Evolutionary conservation across 2,888 invertebrate species (phyloP), one percentile per base, ranked within the genome.

Genomic region (Antheraea yamamai): DNA sequence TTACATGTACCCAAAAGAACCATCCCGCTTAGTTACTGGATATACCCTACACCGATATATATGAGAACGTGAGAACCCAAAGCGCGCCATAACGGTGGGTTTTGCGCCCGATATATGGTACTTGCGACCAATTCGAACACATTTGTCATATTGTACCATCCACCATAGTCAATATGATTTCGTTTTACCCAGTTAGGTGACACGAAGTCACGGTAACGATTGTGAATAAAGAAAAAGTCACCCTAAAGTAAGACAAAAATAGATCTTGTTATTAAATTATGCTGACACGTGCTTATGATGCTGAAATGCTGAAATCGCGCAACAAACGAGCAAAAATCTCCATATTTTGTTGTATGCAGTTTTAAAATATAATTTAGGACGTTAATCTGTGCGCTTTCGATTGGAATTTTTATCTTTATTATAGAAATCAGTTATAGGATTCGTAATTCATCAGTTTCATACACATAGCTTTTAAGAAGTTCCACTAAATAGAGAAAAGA

Each of bases 221-320:
- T 23, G 23, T 4, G 7, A 23, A 26, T 2, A 64, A 64, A 64
- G 26, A 64, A 10, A 26, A 12, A 12, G 26, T 23, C 8, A 26
- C 64, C 26, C 26, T 64, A 26, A 12, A 55, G 39, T 39, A 55
- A 52, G 55, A 6, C 23, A 55, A 52, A 74, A 70, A 26, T 55
- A 55, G 52, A 52, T n/a, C 55, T 70, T 26, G 51, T 74, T 74
- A 70, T 74, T 70, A 55, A 52, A 74, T 74, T 52, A 52, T 55
- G 16, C 70, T 70, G 64, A 64, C 51, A 58, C 70, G 55, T 35
- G 55, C 74, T 64, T n/a, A 20, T n/a, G 70, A 23, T 35, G 70
- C 3, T 70, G 23, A 55, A 30, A 72, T 30, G 1, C 18, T 55
- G 35, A 26, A 10, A 72, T 8, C 55, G 52, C 20, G 20, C 55